Evolutionary conservation across 2,113 vertebrate genomes (phyloP).

Genomic region (Lycocorax pyrrhopterus): DNA sequence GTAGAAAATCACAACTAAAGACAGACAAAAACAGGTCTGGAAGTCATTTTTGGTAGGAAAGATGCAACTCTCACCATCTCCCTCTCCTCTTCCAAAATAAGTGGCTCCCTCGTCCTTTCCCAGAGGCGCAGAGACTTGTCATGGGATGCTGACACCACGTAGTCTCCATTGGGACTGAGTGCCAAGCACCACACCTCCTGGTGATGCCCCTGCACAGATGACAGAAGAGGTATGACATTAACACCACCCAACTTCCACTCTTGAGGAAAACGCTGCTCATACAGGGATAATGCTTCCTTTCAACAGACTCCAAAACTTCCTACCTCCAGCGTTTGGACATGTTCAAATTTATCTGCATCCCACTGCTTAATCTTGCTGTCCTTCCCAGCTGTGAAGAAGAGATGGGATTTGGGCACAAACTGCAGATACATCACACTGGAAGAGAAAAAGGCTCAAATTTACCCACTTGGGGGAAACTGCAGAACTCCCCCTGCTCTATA

Average conservation of each 20-base stretch:
- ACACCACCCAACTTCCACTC: background rate
- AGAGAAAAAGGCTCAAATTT: background rate
- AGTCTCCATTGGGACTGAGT: conserved; percentile 92
- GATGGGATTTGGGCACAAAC: conserved; percentile 94
- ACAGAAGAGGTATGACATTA: background rate
- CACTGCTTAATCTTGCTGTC: conserved; percentile 96
- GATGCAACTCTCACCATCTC: conserved; percentile 83
- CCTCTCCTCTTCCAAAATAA: conserved; percentile 92
- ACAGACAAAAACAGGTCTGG: background rate
- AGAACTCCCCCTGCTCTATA: background rate
- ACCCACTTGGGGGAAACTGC: background rate
- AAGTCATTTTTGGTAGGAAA: background rate
- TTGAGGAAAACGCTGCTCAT: background rate
- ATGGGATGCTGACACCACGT: conserved; percentile 89
- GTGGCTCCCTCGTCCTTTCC: conserved; percentile 92
- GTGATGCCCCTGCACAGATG: conserved; percentile 84
- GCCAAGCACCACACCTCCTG: conserved; percentile 92
- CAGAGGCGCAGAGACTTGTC: conserved; percentile 96
- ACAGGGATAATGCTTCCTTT: background rate
- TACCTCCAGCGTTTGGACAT: conserved; percentile 94
- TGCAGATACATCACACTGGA: conserved; percentile 93
- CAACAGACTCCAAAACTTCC: background rate
- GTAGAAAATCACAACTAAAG: background rate
- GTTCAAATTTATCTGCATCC: conserved; percentile 96
- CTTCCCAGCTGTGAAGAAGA: conserved; percentile 97